Base-by-base conservation (phyloP, 1,140 invertebrate genomes). In the Macrotrachela quadricornifera region DNA sequence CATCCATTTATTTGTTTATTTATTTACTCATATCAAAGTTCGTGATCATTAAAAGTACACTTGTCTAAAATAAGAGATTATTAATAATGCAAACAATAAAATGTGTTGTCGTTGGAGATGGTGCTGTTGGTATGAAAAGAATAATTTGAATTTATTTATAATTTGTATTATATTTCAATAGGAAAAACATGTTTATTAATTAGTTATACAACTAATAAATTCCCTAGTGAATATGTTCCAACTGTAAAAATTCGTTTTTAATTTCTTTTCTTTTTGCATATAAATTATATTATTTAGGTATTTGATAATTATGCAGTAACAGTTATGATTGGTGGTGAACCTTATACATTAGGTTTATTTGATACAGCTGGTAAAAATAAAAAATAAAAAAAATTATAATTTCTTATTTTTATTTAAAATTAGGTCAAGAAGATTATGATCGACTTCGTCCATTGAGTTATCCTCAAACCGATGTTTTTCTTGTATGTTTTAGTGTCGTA, bases 261-360 rank as follows among this genome's bases (percentile, higher is more conserved):
- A 30, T 30, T 8, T 53, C 21, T 13, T 50, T 6, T 52, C 57
- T 3, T 42, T 18, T 30, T n/a, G n/a, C n/a, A n/a, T n/a, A n/a
- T n/a, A n/a, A n/a, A n/a, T n/a, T n/a, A n/a, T n/a, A n/a, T n/a
- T 51, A 1, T 53, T 59, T 58, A 77, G 76, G 77, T 79, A 50
- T 95, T 95, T 71, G 91, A 96, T 67, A 96, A 97, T 71, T 96
- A 96, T 80, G 88, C 90, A 4, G 90, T 96, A 50, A 96, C 90
- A 45, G 88, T 95, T 42, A 95, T 95, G 88, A 94, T 95, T 63
- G 87, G 87, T 44, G 91, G 90, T 39, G 92, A 97, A 68, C 91
- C 91, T 10, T 97, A 97, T 66, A 96, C 91, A 47, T 72, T 97
- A 63, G 91, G 92, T 60, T 57, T 70, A 44, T 70, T 67, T 65